Conservation (phyloP, 2,797 vertebrate genomes). For the Pterois miles region DNA sequence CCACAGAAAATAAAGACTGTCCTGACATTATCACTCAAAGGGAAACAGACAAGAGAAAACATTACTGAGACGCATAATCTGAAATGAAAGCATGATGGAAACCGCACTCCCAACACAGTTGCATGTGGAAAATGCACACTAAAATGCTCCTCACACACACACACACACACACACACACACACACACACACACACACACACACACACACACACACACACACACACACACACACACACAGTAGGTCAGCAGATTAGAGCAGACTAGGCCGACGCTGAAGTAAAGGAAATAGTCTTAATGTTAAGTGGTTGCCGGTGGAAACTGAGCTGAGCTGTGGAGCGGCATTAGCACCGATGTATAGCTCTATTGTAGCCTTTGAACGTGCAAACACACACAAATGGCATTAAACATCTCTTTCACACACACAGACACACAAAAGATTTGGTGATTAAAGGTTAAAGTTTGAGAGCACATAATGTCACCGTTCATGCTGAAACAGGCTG, state of each 20-base stretch:
- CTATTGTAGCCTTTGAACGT: conserved; percentile 44
- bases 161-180: background rate
- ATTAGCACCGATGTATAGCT: conserved; percentile 39
- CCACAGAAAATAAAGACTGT: too few relatives aligned
- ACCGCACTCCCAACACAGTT: background rate
- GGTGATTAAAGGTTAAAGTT: conserved; percentile 20
- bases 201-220: conserved; percentile 24
- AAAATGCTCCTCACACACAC: background rate
- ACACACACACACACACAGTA: conserved; percentile 21
- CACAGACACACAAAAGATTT: conserved; percentile 24
- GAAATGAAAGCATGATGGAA: conserved; percentile 30
- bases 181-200: conserved; percentile 31
- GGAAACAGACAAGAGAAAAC: background rate
- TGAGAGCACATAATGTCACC: background rate
- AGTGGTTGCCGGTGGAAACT: conserved; percentile 45
- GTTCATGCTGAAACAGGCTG: conserved; percentile 21
- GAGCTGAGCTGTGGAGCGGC: conserved; percentile 30
- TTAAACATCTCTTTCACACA: too few relatives aligned
- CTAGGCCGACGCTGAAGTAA: conserved; percentile 29
- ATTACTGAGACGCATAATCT: background rate
- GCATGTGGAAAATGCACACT: conserved; percentile 38
- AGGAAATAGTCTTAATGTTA: conserved; percentile 32
- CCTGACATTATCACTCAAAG: background rate
- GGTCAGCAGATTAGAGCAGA: conserved; percentile 43
- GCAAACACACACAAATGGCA: conserved; percentile 8